Percentiles rank a stretch among this genome's conserved stretches.
These are phyloP conservation scores for Prosopocoilus inquinatus DNA, from an alignment of 2,888 invertebrate species.

Conservation along the genomic window DNA sequence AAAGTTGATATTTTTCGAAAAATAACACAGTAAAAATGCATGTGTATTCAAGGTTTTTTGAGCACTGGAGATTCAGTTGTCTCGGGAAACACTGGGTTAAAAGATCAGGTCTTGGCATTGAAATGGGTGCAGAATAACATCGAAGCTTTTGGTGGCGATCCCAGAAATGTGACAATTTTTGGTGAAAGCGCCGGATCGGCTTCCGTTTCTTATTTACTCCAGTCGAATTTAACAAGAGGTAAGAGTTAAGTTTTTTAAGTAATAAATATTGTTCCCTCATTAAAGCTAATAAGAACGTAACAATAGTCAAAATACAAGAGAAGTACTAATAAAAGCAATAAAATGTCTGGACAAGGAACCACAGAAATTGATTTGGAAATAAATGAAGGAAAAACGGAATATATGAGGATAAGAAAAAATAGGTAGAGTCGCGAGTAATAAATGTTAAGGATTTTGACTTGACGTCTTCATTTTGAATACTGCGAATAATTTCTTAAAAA, in stretches of 20 bases:
- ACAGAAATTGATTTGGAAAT: constrained; percentile 6
- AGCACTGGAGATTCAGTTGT: constrained; percentile 9
- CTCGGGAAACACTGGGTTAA: constrained; percentile 10
- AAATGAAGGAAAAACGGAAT: background rate
- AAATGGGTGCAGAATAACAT: constrained; percentile 13
- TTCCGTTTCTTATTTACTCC: constrained; percentile 1
- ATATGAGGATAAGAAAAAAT: too few relatives aligned
- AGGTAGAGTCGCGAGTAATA: too few relatives aligned
- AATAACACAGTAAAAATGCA: too few relatives aligned
- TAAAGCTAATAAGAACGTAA: too few relatives aligned
- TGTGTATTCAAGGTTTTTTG: constrained; percentile 10
- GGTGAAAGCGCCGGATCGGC: constrained; percentile 12
- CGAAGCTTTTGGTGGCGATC: constrained; percentile 12
- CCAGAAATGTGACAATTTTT: constrained; percentile 9
- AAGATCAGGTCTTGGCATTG: constrained; percentile 8
- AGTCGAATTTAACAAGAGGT: constrained; percentile 7
- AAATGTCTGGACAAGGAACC: constrained; percentile 1
- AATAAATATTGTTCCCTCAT: background rate
- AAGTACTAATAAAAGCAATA: constrained; percentile 8
- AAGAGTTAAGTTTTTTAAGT: background rate
- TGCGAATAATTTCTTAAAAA: too few relatives aligned
- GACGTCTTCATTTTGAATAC: too few relatives aligned
- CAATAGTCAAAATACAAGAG: constrained; percentile 4
- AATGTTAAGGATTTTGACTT: too few relatives aligned
- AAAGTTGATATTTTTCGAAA: constrained; percentile 9